Evolutionary conservation across 2,888 invertebrate genomes (phyloP), one percentile per base, ranked within the genome.

Genomic region (Epinotia nisella): DNA sequence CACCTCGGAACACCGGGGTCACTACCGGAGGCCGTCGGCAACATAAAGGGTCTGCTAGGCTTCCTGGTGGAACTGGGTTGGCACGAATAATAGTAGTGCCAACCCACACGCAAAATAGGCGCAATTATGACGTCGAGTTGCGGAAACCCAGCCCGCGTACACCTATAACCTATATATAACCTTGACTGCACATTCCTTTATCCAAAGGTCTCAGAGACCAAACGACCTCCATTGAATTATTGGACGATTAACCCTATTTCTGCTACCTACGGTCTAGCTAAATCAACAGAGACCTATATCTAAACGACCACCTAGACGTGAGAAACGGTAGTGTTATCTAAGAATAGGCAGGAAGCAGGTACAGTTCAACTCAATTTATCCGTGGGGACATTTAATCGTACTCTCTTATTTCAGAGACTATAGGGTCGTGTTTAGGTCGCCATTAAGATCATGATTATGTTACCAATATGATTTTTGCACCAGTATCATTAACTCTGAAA

Each of bases 231-330:
- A 56, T n/a, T 41, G 56, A 66, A 66, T 66, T 41, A 66, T 21
- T n/a, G 39, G 21, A 21, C 21, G 35, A 66, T 56, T 66, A 55
- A 56, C 66, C 41, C 24, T 19, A 66, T 56, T 65, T 49, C 17
- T 35, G 64, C 64, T 56, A 55, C 56, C 66, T 56, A 56, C 66
- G 41, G 55, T 56, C 41, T 66, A 41, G 55, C 55, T 55, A 55
- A 66, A 66, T 66, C 66, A 66, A 55, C 66, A 2, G 49, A 65
- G 66, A 66, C 66, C 41, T 66, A 55, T 65, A 66, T 56, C 66
- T 66, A 41, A 56, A 66, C 66, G 66, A 66, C 66, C 66, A 66
- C 66, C 66, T 21, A 21, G 55, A 55, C 66, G 66, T 66, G 66
- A 66, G 66, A 56, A 66, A 56, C 66, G 41, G 66, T 56, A 35